Percentiles rank a stretch among this genome's conserved stretches.
These are phyloP conservation scores for Staurois parvus DNA, from an alignment of 2,797 vertebrate species.

Conservation along the genomic window DNA sequence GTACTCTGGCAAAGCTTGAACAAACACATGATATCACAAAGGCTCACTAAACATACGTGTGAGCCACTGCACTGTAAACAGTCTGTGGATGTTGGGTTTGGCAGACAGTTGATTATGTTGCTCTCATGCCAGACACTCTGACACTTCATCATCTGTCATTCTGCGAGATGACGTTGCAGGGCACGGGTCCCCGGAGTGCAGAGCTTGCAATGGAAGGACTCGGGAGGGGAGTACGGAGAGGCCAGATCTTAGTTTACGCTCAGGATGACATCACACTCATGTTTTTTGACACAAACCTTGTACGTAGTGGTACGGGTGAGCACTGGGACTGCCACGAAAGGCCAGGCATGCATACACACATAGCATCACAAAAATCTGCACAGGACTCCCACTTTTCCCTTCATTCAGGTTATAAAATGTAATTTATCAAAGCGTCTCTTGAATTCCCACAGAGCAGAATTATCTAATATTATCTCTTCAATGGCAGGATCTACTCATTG, in stretches of 20 bases:
- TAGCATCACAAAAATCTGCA: slow-evolving; percentile 4
- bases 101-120: slow-evolving; percentile 53
- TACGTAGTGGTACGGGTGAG: background rate
- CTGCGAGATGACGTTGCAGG: slow-evolving; percentile 46
- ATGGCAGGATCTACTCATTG: background rate
- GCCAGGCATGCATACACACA: slow-evolving; percentile 26
- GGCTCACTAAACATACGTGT: slow-evolving; percentile 50
- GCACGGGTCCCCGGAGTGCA: slow-evolving; percentile 26
- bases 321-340: slow-evolving; percentile 25
- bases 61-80: slow-evolving; percentile 55
- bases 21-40: slow-evolving; percentile 60
- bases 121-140: slow-evolving; percentile 51
- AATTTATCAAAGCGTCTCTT: slow-evolving; percentile 48
- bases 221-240: background rate
- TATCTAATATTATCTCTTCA: slow-evolving; percentile 4
- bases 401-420: background rate
- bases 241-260: slow-evolving; percentile 52
- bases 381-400: background rate
- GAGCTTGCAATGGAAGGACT: slow-evolving; percentile 18
- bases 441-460: background rate
- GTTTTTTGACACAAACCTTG: slow-evolving; percentile 48
- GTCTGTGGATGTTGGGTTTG: slow-evolving; percentile 54
- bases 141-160: slow-evolving; percentile 58
- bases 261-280: slow-evolving; percentile 53
- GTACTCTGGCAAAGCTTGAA: slow-evolving; percentile 31